A percentile compares a stretch with the other conserved stretches of the same genome.
Evolutionary conservation across 2,797 vertebrate genomes (phyloP).

Genomic region (Graptemys geographica): DNA sequence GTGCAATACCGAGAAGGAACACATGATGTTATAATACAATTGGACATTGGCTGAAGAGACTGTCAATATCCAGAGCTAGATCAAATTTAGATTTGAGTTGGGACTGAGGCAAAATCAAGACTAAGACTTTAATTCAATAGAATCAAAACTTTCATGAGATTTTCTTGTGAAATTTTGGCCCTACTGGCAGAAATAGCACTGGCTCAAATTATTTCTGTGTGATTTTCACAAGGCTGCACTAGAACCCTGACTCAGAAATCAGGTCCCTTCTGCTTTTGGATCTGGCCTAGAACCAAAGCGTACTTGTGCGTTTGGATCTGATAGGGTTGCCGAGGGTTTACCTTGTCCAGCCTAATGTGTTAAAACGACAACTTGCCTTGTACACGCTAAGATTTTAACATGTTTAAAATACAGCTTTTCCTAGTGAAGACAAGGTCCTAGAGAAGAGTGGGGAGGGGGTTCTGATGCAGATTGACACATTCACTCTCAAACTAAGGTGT

Average conservation of each 20-base stretch:
- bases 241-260: neutral
- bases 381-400: neutral
- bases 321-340: neutral
- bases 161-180: neutral
- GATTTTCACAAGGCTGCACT: neutral
- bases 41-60: neutral
- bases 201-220: neutral
- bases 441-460: neutral
- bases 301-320: neutral
- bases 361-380: neutral
- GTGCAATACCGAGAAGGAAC: neutral
- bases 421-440: neutral
- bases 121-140: neutral
- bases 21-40: neutral
- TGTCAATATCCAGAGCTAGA: neutral
- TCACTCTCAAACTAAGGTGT: neutral
- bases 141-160: neutral
- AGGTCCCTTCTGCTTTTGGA: neutral
- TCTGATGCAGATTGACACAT: neutral
- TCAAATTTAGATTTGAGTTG: neutral
- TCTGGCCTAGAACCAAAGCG: neutral
- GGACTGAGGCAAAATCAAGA: neutral
- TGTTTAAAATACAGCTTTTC: neutral
- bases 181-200: neutral
- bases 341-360: neutral